Base-by-base conservation (phyloP, 2,888 invertebrate genomes). In the Acanthosepion pharaonis region DNA sequence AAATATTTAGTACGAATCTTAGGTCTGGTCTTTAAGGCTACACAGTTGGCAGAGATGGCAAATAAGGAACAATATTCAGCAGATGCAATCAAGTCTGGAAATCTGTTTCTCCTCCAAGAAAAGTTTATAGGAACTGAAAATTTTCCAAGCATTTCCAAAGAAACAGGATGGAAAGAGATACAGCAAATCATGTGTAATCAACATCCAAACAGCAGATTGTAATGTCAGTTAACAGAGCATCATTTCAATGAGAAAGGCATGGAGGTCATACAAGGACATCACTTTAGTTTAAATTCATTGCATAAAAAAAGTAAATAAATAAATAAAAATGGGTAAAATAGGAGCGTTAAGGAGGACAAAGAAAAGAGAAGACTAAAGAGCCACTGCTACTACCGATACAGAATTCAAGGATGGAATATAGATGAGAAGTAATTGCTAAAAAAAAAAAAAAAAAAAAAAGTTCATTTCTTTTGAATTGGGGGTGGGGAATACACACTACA, bases 371-470 rank as follows among this genome's bases (percentile, higher is more conserved):
- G n/a, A 78, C 78, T 33, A 11, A 78, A 78, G n/a, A 78, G 78
- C 78, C 78, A 78, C 78, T 78, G 78, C 78, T 78, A 78, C 78
- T 78, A 78, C 78, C 78, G 78, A 78, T 78, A 78, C 78, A 78
- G n/a, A 78, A 78, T 78, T 78, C 5, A 78, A 78, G 78, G 78
- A 78, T 78, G 78, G 78, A 78, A 78, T 78, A 78, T 59, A n/a
- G 78, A n/a, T n/a, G 78, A 78, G 78, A 78, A 59, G 23, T 59
- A 20, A 78, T n/a, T 78, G 9, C n/a, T n/a, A n/a, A 78, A 78
- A n/a, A 23, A 20, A 20, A 3, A 55, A 55, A 55, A 55, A 55
- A 55, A 55, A 55, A 20, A 20, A 20, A n/a, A n/a, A 1, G 4
- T 78, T n/a, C 11, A n/a, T 15, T 78, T n/a, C 23, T 78, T 78